Evolutionary conservation across 1,140 invertebrate genomes (phyloP).

Genomic region (Drosophila seguyi): DNA sequence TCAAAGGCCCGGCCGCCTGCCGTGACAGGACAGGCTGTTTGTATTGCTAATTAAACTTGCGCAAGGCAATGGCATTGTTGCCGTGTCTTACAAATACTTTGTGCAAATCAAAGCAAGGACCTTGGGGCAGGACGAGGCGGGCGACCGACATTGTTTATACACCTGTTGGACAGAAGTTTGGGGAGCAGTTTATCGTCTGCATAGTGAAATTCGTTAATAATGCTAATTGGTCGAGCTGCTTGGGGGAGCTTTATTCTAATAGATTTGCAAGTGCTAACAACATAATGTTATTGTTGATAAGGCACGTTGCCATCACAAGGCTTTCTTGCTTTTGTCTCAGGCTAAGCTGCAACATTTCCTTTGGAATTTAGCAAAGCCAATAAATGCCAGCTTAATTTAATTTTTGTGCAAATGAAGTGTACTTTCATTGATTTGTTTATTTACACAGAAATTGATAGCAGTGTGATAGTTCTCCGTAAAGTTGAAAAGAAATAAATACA

Average conservation of each 20-base stretch:
- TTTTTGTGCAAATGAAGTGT: background rate
- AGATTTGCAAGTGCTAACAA: slow-evolving; percentile 33
- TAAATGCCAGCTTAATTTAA: background rate
- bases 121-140: slow-evolving; percentile 6
- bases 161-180: slow-evolving; percentile 12
- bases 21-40: slow-evolving; percentile 56
- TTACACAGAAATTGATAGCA: background rate
- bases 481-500: too few relatives aligned
- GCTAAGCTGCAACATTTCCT: background rate
- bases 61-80: slow-evolving; percentile 64
- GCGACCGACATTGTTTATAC: slow-evolving; percentile 30
- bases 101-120: slow-evolving; percentile 70
- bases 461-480: background rate
- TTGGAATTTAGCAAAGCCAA: background rate
- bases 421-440: background rate
- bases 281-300: slow-evolving; percentile 9
- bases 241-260: slow-evolving; percentile 16
- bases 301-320: background rate
- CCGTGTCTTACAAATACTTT: slow-evolving; percentile 74
- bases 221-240: slow-evolving; percentile 57
- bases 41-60: slow-evolving; percentile 75
- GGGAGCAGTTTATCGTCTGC: slow-evolving; percentile 3
- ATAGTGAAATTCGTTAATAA: slow-evolving; percentile 57
- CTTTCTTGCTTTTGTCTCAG: background rate
- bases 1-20: slow-evolving; percentile 14